Evolutionary conservation across 1,140 invertebrate genomes (phyloP), one percentile per base, ranked within the genome.

Genomic region (Heliconius congener): DNA sequence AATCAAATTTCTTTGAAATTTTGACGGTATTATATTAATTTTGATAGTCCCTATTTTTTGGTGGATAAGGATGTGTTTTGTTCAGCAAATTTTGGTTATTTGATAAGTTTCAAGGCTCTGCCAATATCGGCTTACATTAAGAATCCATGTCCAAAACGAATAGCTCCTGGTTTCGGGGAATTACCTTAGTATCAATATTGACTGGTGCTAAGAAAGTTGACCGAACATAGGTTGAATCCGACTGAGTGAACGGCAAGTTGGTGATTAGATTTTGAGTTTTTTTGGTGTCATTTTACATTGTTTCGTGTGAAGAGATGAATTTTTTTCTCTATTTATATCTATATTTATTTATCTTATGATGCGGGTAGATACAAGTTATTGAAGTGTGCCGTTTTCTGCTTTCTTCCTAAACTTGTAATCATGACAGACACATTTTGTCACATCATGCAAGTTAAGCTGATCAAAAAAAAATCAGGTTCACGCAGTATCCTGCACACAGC

Each of bases 111-210:
- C 84, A 88, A 89, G 91, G 91, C 90, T 90, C 88, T 89, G 89
- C 91, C 91, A 91, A 89, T 92, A 88, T 92, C 91, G 80, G 85
- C 86, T 93, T 93, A 89, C 92, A 79, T 86, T 87, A 86, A 87
- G 89, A 90, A 88, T 92, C 87, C 86, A 93, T 93, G 89, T 88
- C 86, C 88, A 81, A 89, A 88, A 88, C 85, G 90, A 66, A 66
- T 66, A 30, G 60, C 60, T 87, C 82, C 83, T 82, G 88, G 83
- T 85, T 91, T 89, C 86, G 82, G 83, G 81, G 86, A 88, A 90
- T 46, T 81, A 84, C 76, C 37, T 76, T 80, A 74, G 70, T 77
- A 79, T 81, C 78, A 84, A 84, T 83, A 83, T 78, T 77, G 55
- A 70, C 75, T 75, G 50, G 74, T 66, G 70, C 52, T 27, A 66